Conservation (phyloP, 2,797 vertebrate species). For the Taeniopygia guttata region DNA sequence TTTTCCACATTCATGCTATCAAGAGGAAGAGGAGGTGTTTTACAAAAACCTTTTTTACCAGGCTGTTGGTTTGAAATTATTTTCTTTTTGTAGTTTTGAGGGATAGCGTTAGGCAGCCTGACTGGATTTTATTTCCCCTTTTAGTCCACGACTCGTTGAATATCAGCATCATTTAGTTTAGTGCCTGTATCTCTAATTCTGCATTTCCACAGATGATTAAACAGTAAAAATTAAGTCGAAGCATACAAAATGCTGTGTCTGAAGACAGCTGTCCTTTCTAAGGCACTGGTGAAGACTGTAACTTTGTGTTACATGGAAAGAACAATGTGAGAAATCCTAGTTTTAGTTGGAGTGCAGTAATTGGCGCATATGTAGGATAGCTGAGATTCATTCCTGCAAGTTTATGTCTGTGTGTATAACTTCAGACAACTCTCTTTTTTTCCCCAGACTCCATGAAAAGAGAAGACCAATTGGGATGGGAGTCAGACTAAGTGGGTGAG, state of each 20-base stretch:
- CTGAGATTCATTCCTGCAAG: neutral
- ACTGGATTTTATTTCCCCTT: neutral
- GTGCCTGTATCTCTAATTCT: neutral
- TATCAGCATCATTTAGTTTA: neutral
- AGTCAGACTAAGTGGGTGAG: constrained; percentile 58
- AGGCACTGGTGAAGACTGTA: neutral
- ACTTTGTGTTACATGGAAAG: neutral
- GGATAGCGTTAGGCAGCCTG: neutral
- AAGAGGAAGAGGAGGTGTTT: neutral
- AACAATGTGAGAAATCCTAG: neutral
- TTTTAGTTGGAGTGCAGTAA: neutral
- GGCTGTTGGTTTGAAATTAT: neutral
- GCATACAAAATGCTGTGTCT: neutral
- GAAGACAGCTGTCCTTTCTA: neutral
- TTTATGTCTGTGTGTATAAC: neutral
- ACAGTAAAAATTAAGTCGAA: neutral
- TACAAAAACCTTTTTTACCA: neutral
- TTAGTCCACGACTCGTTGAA: neutral
- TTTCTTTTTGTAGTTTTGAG: neutral
- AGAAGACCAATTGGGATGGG: constrained; percentile 34
- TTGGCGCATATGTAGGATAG: fast-evolving
- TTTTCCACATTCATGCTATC: neutral
- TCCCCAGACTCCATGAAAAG: constrained; percentile 24
- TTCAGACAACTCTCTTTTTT: constrained; percentile 20
- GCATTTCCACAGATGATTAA: neutral